phyloP scores from a whole-genome alignment of 64 coral and sea anemone species.

The Actinia equina region DNA sequence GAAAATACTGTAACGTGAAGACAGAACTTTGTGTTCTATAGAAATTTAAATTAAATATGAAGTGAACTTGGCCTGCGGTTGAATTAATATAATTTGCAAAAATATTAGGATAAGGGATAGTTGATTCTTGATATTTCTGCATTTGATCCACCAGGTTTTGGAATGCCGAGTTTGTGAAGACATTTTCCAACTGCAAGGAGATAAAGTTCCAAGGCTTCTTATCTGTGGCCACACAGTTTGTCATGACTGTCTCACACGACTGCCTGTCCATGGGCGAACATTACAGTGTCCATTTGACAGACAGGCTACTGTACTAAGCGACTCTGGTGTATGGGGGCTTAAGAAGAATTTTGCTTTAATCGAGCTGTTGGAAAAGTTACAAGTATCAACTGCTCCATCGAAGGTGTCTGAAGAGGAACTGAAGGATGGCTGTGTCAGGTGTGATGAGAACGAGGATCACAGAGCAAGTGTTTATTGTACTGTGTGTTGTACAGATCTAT shows the following conservation, averaged over 20 bases:
- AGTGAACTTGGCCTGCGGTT: no score
- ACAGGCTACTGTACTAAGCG: conserved; percentile 83
- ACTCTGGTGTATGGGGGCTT: conserved; percentile 91
- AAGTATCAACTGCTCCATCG: conserved; percentile 58
- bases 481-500: conserved; percentile 80
- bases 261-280: conserved; percentile 68
- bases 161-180: conserved; percentile 99
- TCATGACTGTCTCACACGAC: conserved; percentile 82
- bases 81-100: no score
- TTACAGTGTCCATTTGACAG: conserved; percentile 92
- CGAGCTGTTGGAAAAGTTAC: conserved; percentile 78
- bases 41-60: no score
- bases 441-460: conserved; percentile 97
- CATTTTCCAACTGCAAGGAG: conserved; percentile 92
- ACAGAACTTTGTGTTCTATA: no score
- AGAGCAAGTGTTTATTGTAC: conserved; percentile 78
- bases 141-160: conserved; percentile 41
- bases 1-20: no score
- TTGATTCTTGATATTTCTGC: no score
- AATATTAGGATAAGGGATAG: no score
- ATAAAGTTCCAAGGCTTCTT: conserved; percentile 92
- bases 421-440: conserved; percentile 63
- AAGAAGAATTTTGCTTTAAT: conserved; percentile 97
- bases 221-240: conserved; percentile 96
- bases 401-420: conserved; percentile 48